Conservation (phyloP, 2,888 invertebrate genomes). For the Buathra laborator region DNA sequence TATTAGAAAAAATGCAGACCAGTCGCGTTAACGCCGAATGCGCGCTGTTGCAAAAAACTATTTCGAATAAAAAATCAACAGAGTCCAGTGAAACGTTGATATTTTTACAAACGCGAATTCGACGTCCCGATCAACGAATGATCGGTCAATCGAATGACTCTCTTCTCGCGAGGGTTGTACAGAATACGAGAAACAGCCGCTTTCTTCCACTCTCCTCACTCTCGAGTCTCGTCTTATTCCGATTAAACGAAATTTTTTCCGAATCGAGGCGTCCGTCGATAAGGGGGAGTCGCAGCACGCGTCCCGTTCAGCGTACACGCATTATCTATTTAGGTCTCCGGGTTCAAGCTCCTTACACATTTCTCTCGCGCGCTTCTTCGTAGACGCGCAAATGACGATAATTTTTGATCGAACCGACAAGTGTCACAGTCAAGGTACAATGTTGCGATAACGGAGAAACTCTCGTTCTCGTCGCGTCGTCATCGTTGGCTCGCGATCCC, state of each 20-base stretch:
- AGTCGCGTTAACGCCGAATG: no score
- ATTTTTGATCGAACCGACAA: neutral
- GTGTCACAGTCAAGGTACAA: constrained; percentile 56
- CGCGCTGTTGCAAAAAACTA: no score
- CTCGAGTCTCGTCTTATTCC: constrained; percentile 9
- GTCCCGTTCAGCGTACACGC: constrained; percentile 30
- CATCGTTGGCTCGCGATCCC: neutral
- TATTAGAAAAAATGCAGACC: no score
- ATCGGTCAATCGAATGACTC: constrained; percentile 40
- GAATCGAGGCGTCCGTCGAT: constrained; percentile 36
- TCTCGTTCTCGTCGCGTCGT: neutral
- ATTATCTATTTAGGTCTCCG: constrained; percentile 77
- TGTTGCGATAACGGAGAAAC: constrained; percentile 36
- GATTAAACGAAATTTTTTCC: constrained; percentile 4
- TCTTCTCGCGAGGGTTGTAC: constrained; percentile 5
- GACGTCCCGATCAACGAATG: constrained; percentile 47
- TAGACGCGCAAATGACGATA: neutral
- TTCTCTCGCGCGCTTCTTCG: neutral
- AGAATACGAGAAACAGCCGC: constrained; percentile 20
- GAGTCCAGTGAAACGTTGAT: no score
- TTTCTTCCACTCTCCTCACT: constrained; percentile 29
- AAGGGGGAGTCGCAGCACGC: neutral
- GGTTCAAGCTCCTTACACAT: neutral
- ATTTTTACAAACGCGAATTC: neutral
- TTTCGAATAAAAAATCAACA: no score